Evolutionary conservation across 2,113 vertebrate genomes (phyloP), one percentile per base, ranked within the genome.

Genomic region (Vimba vimba): DNA sequence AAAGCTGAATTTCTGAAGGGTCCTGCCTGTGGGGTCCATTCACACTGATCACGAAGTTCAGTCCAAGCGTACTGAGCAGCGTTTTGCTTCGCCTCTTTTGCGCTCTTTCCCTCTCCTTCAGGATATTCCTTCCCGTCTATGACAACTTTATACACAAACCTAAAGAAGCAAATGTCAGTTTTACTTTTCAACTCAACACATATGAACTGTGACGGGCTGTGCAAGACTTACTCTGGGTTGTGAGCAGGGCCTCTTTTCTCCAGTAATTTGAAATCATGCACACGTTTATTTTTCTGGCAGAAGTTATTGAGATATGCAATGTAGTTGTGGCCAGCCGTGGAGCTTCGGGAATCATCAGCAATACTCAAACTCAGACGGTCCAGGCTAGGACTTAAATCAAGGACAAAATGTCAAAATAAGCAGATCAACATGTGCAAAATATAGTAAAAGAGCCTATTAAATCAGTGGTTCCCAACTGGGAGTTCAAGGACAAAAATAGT

Each of bases 101-200:
- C 0, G 10, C 0, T 92, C 69, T 85, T 93, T 7, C 93, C 95
- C 25, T 78, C 52, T 60, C 80, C 89, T 62, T 91, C 89, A 3
- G 93, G 86, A 60, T 91, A 95, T 7, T 92, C 88, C 23, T 66
- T 91, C 0, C 79, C 30, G 57, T 86, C 0, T 23, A 95, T 91
- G 6, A 92, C 33, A 10, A 91, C 75, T 62, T 88, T 94, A 86
- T 82, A 92, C 64, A 87, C 84, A 88, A 95, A 95, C 79, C 95
- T 95, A 85, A 21, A 47, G 76, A 55, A 79, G 11, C 10, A 75
- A 10, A 78, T 33, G 2, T 45, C n/a, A 17, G 8, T 62, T 19
- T 81, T 39, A 11, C 27, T 43, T 83, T 69, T 1, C 1, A 25
- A 7, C 5, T 73, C 11, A 64, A 27, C 23, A 5, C 1, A 19